Evolutionary conservation across 2,888 invertebrate species (phyloP).

Genomic region (Hemistola chrysoprasaria): DNA sequence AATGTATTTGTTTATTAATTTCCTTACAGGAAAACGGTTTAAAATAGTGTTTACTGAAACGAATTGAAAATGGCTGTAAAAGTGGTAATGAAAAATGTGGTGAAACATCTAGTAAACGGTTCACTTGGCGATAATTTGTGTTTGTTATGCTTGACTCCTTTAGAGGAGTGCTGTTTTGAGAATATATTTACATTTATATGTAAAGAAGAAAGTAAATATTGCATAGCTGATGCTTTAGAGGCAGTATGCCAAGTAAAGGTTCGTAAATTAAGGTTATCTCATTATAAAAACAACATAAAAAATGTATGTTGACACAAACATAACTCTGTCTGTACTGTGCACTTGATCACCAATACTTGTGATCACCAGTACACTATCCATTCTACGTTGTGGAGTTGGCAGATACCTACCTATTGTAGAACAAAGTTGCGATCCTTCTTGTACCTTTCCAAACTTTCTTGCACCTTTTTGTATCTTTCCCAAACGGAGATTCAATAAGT

Average conservation of each 20-base stretch:
- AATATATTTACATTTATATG: conserved; percentile 62
- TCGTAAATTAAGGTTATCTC: conserved; percentile 14
- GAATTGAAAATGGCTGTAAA: conserved; percentile 40
- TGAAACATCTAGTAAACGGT: conserved; percentile 63
- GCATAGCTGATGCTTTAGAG: conserved; percentile 59
- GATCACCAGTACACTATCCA: too few species aligned
- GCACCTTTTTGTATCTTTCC: too few species aligned
- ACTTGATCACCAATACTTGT: too few species aligned
- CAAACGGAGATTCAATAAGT: too few species aligned
- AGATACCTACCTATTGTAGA: too few species aligned
- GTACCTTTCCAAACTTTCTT: too few species aligned
- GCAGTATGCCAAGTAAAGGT: conserved; percentile 54
- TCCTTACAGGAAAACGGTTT: background rate
- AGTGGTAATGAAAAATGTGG: conserved; percentile 50
- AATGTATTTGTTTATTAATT: conserved; percentile 2
- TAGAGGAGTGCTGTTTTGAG: conserved; percentile 46
- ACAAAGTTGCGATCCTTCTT: too few species aligned
- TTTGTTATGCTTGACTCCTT: conserved; percentile 55
- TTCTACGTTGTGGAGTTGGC: too few species aligned
- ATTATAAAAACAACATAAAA: too few species aligned
- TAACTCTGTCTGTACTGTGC: too few species aligned
- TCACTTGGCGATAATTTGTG: conserved; percentile 57
- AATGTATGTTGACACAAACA: too few species aligned
- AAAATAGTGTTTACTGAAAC: conserved; percentile 17
- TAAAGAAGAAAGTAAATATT: conserved; percentile 57